Base-by-base conservation (phyloP, 2,888 invertebrate genomes). In the Drosophila bunnanda region DNA sequence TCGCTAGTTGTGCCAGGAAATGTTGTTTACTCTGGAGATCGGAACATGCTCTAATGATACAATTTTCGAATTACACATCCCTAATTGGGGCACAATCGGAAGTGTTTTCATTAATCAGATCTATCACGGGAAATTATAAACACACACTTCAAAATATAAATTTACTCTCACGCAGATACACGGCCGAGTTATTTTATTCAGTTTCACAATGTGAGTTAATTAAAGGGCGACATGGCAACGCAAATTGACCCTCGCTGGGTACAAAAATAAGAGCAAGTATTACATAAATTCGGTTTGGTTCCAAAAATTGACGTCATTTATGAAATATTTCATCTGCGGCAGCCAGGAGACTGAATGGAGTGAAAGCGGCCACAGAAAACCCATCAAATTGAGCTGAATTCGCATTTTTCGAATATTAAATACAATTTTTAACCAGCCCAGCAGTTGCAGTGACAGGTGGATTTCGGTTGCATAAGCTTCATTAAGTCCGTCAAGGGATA, bases 381-480 rank as follows among this genome's bases (percentile, higher is more conserved):
- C 68, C 54, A 46, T 54, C 13, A 50, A 64, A 64, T 34, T 50
- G 64, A 52, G 38, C 46, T 30, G 69, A 69, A 10, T 34, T 38
- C 56, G 68, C 68, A 46, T 69, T 69, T 57, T 67, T 48, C n/a
- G 58, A 48, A 69, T 69, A 56, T 56, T 48, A 48, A 67, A 39
- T 12, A 25, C 28, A 20, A 22, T 39, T 17, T 52, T 22, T 15
- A 20, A 32, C 2, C 25, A 54, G 46, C 12, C 38, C 25, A 46
- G n/a, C 25, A 28, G 15, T 9, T 13, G 32, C 12, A 2, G 10
- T 38, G 69, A 67, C 58, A 68, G 67, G 46, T 69, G 46, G 39
- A 28, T 15, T 13, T 52, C 22, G 34, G 34, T 67, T 67, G 46
- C 28, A 30, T 57, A 70, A 66, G 25, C 3, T 10, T 44, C 22